Conservation (phyloP, 2,797 vertebrate genomes). For the Gouania willdenowi region DNA sequence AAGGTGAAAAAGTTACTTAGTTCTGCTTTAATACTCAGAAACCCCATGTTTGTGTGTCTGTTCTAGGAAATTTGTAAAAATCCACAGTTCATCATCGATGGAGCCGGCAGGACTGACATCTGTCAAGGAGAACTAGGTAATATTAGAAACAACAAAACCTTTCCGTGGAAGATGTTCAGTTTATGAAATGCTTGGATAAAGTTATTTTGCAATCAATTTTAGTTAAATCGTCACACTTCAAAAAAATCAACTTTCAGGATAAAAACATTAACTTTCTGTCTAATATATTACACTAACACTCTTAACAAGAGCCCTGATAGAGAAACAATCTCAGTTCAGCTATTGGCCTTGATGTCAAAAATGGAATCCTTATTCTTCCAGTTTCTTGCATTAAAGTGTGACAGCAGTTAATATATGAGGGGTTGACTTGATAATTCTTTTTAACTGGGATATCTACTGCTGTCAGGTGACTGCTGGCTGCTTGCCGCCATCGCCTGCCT, state of each 20-base stretch:
- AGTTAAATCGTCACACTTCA: too few relatives aligned
- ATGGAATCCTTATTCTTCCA: too few relatives aligned
- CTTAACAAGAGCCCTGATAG: too few relatives aligned
- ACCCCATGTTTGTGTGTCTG: neutral
- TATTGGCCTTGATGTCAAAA: too few relatives aligned
- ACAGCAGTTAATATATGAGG: neutral
- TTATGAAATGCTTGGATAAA: too few relatives aligned
- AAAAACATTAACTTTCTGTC: too few relatives aligned
- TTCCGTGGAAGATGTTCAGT: too few relatives aligned
- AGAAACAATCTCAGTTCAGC: too few relatives aligned
- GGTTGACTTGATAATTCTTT: neutral
- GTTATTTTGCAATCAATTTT: too few relatives aligned
- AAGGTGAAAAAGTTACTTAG: neutral
- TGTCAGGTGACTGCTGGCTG: slow-evolving; percentile 87
- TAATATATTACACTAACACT: too few relatives aligned
- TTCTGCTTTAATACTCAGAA: neutral
- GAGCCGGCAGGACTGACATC: slow-evolving; percentile 91
- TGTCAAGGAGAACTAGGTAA: slow-evolving; percentile 90
- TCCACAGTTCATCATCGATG: slow-evolving; percentile 85
- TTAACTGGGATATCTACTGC: slow-evolving; percentile 18
- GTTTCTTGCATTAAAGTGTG: slow-evolving; percentile 2
- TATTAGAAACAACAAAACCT: too few relatives aligned
- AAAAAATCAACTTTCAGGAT: too few relatives aligned
- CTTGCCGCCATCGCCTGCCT: slow-evolving; percentile 92
- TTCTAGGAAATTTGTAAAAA: slow-evolving; percentile 89